Percentiles rank a stretch among this genome's conserved stretches.
phyloP scores from a whole-genome alignment of 1,140 invertebrate genomes.

The Penaeus indicus region DNA sequence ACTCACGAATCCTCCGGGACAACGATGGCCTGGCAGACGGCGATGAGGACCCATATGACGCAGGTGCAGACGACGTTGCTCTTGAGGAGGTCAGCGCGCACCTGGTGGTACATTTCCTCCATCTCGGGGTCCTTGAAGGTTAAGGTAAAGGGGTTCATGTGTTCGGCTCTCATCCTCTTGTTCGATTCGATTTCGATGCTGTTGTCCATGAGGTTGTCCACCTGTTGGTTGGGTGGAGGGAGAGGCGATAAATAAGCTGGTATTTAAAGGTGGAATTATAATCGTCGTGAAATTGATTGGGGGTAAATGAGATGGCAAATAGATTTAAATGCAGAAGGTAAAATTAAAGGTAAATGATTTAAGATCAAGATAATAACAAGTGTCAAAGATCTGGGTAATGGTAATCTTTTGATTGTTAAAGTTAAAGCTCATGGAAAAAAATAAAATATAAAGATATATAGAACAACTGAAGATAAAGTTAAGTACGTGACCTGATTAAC shows the following conservation, averaged over 20 bases:
- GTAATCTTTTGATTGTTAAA: too few relatives aligned
- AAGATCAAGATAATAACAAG: too few relatives aligned
- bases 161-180: slow-evolving; percentile 88
- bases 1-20: slow-evolving; percentile 78
- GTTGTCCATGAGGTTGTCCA: slow-evolving; percentile 89
- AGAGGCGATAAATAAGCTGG: background rate
- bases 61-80: slow-evolving; percentile 94
- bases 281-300: too few relatives aligned
- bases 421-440: too few relatives aligned
- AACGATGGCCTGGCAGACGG: slow-evolving; percentile 83
- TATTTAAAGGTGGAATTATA: background rate
- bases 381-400: too few relatives aligned
- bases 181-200: slow-evolving; percentile 94
- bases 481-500: too few relatives aligned
- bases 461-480: too few relatives aligned
- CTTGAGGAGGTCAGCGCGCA: slow-evolving; percentile 84
- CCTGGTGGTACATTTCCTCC: slow-evolving; percentile 75
- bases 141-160: slow-evolving; percentile 88
- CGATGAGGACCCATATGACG: slow-evolving; percentile 91
- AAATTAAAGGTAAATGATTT: too few relatives aligned
- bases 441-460: too few relatives aligned
- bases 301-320: too few relatives aligned
- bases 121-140: slow-evolving; percentile 83
- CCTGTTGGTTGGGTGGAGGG: slow-evolving; percentile 71
- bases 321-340: too few relatives aligned